Evolutionary conservation across 1,140 invertebrate genomes (phyloP).

Genomic region (Heliconius congener): DNA sequence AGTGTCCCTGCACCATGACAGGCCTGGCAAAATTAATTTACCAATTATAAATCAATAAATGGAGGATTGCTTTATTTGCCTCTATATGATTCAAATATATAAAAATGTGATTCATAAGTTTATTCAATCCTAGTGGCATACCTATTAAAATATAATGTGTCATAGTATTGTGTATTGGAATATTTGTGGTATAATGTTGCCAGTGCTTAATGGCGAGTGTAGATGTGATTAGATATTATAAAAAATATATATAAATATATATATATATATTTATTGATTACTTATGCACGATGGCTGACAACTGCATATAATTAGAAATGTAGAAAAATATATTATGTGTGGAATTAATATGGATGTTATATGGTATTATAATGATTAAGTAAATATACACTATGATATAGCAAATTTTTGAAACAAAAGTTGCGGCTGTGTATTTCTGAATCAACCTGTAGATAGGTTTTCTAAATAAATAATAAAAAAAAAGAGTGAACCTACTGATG

Average conservation of each 20-base stretch:
- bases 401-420: constrained; percentile 47
- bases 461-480: constrained; percentile 32
- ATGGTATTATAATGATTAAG: constrained; percentile 42
- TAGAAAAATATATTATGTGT: constrained; percentile 54
- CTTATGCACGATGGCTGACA: constrained; percentile 55
- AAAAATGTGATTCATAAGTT: constrained; percentile 72
- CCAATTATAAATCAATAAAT: too few species aligned
- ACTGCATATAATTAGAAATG: constrained; percentile 55
- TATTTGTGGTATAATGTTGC: constrained; percentile 42
- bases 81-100: constrained; percentile 37
- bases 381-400: constrained; percentile 45
- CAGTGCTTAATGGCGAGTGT: constrained; percentile 49
- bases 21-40: too few species aligned
- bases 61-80: too few species aligned
- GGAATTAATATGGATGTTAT: constrained; percentile 40
- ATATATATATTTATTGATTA: constrained; percentile 45
- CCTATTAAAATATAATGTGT: constrained; percentile 44
- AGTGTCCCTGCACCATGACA: too few species aligned
- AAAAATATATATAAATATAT: background rate
- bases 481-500: constrained; percentile 52
- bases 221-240: constrained; percentile 46
- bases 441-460: constrained; percentile 58
- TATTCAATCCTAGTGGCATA: constrained; percentile 52
- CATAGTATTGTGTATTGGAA: constrained; percentile 47
- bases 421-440: constrained; percentile 60